Base-by-base conservation (phyloP, 2,888 invertebrate genomes). In the Acronicta alni region DNA sequence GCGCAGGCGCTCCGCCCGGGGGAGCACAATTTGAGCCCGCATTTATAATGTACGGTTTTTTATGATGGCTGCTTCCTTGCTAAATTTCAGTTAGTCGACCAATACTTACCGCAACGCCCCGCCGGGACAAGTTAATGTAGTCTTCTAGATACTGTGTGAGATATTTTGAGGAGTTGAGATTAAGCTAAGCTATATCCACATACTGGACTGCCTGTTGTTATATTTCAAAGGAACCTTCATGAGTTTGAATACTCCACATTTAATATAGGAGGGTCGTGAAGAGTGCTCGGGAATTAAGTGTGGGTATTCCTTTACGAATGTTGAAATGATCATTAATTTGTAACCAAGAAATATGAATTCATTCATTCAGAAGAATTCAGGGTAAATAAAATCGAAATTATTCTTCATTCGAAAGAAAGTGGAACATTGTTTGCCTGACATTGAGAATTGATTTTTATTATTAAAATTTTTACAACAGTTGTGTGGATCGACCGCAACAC, bases 1-100 rank as follows among this genome's bases (percentile, higher is more conserved):
- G 87, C 87, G 87, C 90, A 85, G 85, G 87, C 89, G 86, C 83
- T 87, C 77, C 75, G 84, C 87, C 90, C 79, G 77, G 82, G 84
- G 87, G 86, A 84, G 77, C 84, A 77, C 83, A 85, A 85, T 87
- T 87, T 85, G 82, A 80, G 72, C 77, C 83, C 83, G 88, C 83
- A 84, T 88, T 86, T 87, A 86, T 88, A 82, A 86, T 84, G 80
- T 77, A 81, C 75, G 63, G 57, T 80, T 84, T 82, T 88, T 88
- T 87, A 85, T 82, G 77, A 81, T 79, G 69, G 62, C 72, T 71
- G 70, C 75, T 79, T 79, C 75, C 77, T 72, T 77, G 77, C 80
- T 75, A 81, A 82, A 84, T 82, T 86, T 85, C 73, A 77, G 82
- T 84, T 83, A 81, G 68, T 67, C 69, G 57, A 56, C 45, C 54